Percentiles rank a stretch among this genome's conserved stretches.
phyloP scores from a whole-genome alignment of 2,888 invertebrate species.

The Octonoba sinensis region DNA sequence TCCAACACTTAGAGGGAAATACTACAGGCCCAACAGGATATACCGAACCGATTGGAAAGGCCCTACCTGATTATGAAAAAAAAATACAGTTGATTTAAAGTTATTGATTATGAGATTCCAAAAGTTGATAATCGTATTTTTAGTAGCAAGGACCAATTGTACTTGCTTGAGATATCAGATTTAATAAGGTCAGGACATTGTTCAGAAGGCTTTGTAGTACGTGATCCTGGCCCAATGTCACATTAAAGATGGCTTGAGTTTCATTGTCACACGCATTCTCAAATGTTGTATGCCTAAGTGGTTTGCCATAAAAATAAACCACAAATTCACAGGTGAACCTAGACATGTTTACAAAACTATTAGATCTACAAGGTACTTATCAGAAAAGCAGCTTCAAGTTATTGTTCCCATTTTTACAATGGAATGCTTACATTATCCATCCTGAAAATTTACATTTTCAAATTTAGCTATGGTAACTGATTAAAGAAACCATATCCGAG shows the following conservation, averaged over 20 bases:
- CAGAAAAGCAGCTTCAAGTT: not conserved
- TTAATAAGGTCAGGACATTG: not conserved
- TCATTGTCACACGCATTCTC: not conserved
- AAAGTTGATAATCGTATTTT: no score
- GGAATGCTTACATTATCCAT: not conserved
- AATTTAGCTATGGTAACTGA: no score
- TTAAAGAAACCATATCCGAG: no score
- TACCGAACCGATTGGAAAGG: not conserved
- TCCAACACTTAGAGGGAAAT: no score
- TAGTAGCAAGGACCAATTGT: no score
- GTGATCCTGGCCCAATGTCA: not conserved
- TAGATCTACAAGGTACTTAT: not conserved
- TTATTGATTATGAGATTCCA: not conserved
- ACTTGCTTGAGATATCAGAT: not conserved
- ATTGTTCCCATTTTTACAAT: not conserved
- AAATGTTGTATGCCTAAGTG: not conserved
- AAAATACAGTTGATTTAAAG: no score
- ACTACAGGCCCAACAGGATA: no score
- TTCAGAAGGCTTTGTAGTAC: not conserved
- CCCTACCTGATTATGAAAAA: no score
- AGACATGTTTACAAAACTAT: not conserved
- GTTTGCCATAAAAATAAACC: conserved; percentile 1
- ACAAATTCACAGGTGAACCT: not conserved
- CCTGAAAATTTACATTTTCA: no score
- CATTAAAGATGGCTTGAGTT: not conserved